Evolutionary conservation across 2,888 invertebrate genomes (phyloP).

Genomic region (Notocelia uddmanniana): DNA sequence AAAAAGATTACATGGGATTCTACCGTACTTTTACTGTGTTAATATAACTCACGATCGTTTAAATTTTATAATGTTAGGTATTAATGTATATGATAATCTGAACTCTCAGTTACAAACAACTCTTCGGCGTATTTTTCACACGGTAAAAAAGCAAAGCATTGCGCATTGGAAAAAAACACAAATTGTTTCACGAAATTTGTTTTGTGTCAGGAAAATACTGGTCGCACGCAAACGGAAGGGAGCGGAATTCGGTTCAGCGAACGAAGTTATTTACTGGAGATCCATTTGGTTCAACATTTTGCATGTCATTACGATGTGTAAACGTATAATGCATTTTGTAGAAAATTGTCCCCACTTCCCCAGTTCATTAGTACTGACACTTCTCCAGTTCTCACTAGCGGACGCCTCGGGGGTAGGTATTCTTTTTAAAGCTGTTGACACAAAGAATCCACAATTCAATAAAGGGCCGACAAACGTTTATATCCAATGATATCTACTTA

Average conservation of each 20-base stretch:
- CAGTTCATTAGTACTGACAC: no score
- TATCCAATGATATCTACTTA: no score
- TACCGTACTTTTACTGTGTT: no score
- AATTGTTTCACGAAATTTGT: conserved; percentile 9
- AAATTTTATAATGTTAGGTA: no score
- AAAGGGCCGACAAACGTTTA: no score
- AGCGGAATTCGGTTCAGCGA: not conserved
- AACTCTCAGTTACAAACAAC: not conserved
- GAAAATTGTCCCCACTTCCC: not conserved
- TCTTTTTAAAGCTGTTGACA: no score
- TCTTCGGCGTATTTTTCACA: not conserved
- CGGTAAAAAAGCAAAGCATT: not conserved
- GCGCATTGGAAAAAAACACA: not conserved
- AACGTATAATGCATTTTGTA: no score
- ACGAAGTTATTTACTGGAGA: not conserved
- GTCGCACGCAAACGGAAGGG: conserved; percentile 9
- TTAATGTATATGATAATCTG: not conserved
- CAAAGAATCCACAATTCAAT: no score
- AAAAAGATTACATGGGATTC: no score
- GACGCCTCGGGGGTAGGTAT: no score
- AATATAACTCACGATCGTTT: no score
- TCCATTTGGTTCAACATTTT: not conserved
- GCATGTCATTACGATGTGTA: not conserved
- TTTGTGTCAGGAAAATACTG: conserved; percentile 14
- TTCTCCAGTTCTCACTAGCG: no score